Evolutionary conservation across 2,888 invertebrate genomes (phyloP).

Genomic region (Trissonchulus sp.): DNA sequence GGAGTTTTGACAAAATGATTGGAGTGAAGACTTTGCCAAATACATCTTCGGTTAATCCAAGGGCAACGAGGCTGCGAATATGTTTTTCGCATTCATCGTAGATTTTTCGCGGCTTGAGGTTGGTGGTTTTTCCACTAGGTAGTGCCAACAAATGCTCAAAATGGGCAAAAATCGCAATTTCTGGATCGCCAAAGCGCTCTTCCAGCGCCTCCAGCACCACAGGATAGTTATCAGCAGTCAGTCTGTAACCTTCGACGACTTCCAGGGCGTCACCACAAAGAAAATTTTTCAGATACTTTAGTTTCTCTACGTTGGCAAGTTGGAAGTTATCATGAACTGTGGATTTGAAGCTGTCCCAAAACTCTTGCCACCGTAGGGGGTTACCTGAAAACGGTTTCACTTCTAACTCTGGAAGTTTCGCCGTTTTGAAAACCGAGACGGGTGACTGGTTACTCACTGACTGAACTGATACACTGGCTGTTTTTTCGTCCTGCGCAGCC

Average conservation of each 20-base stretch:
- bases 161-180: background rate
- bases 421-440: background rate
- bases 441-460: background rate
- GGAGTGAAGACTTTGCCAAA: conserved; percentile 14
- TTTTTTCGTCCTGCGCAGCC: background rate
- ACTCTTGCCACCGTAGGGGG: conserved; percentile 26
- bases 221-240: background rate
- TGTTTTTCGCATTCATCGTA: conserved; percentile 22
- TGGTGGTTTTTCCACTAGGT: background rate
- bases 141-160: conserved; percentile 5
- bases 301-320: conserved; percentile 1
- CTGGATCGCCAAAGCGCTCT: conserved; percentile 12
- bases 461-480: background rate
- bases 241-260: conserved; percentile 13
- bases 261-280: conserved; percentile 11
- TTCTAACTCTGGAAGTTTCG: conserved; percentile 19
- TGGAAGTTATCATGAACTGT: background rate
- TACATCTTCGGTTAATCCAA: background rate
- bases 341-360: conserved; percentile 24
- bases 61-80: conserved; percentile 14
- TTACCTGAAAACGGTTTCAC: conserved; percentile 11
- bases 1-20: conserved; percentile 17
- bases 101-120: background rate
- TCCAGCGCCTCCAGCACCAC: background rate
- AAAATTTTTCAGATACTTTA: background rate